Base-by-base conservation (phyloP, 2,113 vertebrate species). In the Clupea harengus region DNA sequence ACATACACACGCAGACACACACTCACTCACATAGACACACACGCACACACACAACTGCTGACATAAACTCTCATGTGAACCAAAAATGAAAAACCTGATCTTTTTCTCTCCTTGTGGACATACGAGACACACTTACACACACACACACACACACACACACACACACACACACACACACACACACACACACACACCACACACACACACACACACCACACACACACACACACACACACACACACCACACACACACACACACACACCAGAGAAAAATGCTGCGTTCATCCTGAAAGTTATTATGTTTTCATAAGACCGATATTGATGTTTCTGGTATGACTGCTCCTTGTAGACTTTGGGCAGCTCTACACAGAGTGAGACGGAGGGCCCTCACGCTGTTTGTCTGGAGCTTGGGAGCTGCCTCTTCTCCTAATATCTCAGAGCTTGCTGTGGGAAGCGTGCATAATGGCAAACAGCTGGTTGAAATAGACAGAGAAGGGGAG, bases 381-480 rank as follows among this genome's bases (percentile, higher is more conserved):
- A 22, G 4, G 7, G 4, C 57, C 57, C 25, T 75, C 60, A 15
- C 25, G 28, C 32, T 82, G 28, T 82, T 86, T 82, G 18, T n/a
- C 20, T 49, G 57, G 47, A 39, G 9, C 64, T 64, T 64, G 7
- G 22, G 15, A 67, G 6, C 82, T 83, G 17, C 44, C 45, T 49
- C 67, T 80, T 45, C 45, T 17, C 18, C 84, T 85, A 82, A 84
- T 88, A 86, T 78, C 81, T 84, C 49, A 85, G 44, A 45, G 81
- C 22, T 81, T 6, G 32, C 60, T 80, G 67, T 28, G 47, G 78
- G 57, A n/a, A 81, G 72, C 28, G 20, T 32, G 67, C 81, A 75
- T 85, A 83, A 89, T 88, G 45, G 84, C 84, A 85, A 85, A 81
- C 44, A 87, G 67, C 39, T 60, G 67, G 49, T 32, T 85, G 75